Base-by-base conservation (phyloP, 2,888 invertebrate genomes). In the Polyommatus iphigenia region DNA sequence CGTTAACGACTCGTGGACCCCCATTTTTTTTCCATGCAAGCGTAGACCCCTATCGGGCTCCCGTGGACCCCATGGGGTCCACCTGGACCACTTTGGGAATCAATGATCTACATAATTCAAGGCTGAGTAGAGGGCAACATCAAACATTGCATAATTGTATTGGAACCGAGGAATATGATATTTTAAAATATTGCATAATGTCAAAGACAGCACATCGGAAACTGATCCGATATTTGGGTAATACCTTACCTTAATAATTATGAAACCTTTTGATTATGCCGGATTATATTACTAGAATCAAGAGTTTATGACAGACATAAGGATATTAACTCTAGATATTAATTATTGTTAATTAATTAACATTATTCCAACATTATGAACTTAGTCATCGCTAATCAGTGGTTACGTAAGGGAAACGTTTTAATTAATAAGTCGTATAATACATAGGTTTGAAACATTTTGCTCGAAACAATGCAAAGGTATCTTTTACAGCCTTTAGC, bases 271-370 rank as follows among this genome's bases (percentile, higher is more conserved):
- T 59, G 7, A 59, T 20, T 20, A 0, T n/a, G 59, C n/a, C 20
- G 59, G 59, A 59, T 59, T n/a, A 59, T 8, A 59, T 20, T 59
- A 59, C 59, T 59, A 20, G 7, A 59, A n/a, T 20, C 20, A n/a
- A 59, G 54, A 54, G 54, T 54, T 15, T 54, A 54, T 54, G 18
- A 54, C 54, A 46, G 46, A 10, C 46, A 57, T 57, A 62, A 62
- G 29, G 67, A 67, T 15, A 67, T 32, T 29, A 18, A 5, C 5
- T 67, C 29, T 32, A 29, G 29, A 67, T 67, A 29, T 29, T 18
- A 67, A 67, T 29, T 67, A 67, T 62, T 62, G 59, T 62, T 62
- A 62, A 62, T 62, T 62, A 62, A 62, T 24, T 59, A 59, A 59
- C 20, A 59, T 62, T 24, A 62, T 20, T 59, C 20, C 59, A 20